phyloP scores from a whole-genome alignment of 2,113 vertebrate genomes.

The Neomonachus schauinslandi region DNA sequence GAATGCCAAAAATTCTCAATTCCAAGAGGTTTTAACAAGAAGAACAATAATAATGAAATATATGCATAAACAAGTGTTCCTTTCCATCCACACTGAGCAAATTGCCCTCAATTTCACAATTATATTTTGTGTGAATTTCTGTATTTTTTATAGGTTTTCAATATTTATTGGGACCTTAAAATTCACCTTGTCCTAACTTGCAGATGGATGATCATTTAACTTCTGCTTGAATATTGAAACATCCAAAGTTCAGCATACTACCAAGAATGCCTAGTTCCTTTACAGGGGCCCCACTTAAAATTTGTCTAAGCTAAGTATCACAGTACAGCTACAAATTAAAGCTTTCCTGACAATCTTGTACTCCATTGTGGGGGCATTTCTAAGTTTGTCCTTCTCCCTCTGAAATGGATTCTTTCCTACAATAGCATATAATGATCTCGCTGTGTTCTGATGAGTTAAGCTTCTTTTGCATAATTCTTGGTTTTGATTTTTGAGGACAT shows the following conservation, averaged over 20 bases:
- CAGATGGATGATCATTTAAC: background rate
- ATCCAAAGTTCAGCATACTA: background rate
- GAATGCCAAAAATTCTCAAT: background rate
- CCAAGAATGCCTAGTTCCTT: background rate
- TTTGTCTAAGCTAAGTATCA: background rate
- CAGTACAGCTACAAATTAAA: background rate
- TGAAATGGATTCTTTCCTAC: background rate
- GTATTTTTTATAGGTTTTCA: background rate
- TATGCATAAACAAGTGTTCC: background rate
- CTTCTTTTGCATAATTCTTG: background rate
- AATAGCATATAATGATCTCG: background rate
- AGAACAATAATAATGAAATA: background rate
- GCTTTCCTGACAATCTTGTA: background rate
- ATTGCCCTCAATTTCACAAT: background rate
- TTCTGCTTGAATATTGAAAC: background rate
- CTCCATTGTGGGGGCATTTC: background rate
- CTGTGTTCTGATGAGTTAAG: constrained; percentile 1
- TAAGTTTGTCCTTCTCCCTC: background rate
- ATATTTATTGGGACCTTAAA: background rate
- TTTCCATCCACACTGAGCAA: background rate
- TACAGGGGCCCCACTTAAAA: background rate
- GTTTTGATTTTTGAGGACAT: background rate
- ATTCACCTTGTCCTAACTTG: background rate
- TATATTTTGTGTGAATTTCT: background rate
- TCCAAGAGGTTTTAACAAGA: background rate